Conservation (phyloP, 2,888 invertebrate genomes). For the Stenchaetothrips biformis region DNA sequence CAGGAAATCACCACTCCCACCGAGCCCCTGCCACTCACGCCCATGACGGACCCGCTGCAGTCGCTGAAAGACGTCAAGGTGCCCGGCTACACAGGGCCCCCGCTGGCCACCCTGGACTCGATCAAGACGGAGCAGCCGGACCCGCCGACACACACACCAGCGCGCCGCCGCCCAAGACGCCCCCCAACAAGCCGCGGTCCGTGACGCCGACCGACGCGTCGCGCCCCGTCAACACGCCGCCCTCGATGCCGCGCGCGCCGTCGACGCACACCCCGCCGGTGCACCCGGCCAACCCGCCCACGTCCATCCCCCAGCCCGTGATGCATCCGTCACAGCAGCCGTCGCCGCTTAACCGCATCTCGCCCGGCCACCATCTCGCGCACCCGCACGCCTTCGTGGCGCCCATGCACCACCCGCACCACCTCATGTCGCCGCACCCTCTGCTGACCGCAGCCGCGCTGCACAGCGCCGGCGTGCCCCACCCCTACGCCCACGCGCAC, state of each 20-base stretch:
- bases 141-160: slow-evolving; percentile 35
- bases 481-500: slow-evolving; percentile 61
- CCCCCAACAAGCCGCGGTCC: not conserved
- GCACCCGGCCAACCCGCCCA: slow-evolving; percentile 47
- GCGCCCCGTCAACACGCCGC: slow-evolving; percentile 39
- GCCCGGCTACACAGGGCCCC: slow-evolving; percentile 57
- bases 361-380: slow-evolving; percentile 41
- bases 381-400: slow-evolving; percentile 42
- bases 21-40: slow-evolving; percentile 39
- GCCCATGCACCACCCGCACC: slow-evolving; percentile 66
- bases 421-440: slow-evolving; percentile 63
- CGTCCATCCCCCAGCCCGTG: slow-evolving; percentile 61
- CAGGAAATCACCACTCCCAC: slow-evolving; percentile 41
- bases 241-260: slow-evolving; percentile 38
- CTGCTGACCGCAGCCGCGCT: slow-evolving; percentile 58
- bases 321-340: slow-evolving; percentile 72
- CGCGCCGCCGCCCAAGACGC: slow-evolving; percentile 40
- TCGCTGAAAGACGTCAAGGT: slow-evolving; percentile 76
- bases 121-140: slow-evolving; percentile 62
- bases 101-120: slow-evolving; percentile 52
- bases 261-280: slow-evolving; percentile 37
- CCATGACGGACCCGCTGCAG: slow-evolving; percentile 62
- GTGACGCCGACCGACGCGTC: slow-evolving; percentile 33
- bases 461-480: slow-evolving; percentile 59
- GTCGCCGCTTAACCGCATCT: slow-evolving; percentile 51